These are phyloP conservation scores for Alloplasta piceator DNA, from an alignment of 2,888 invertebrate genomes.

Conservation along the genomic window DNA sequence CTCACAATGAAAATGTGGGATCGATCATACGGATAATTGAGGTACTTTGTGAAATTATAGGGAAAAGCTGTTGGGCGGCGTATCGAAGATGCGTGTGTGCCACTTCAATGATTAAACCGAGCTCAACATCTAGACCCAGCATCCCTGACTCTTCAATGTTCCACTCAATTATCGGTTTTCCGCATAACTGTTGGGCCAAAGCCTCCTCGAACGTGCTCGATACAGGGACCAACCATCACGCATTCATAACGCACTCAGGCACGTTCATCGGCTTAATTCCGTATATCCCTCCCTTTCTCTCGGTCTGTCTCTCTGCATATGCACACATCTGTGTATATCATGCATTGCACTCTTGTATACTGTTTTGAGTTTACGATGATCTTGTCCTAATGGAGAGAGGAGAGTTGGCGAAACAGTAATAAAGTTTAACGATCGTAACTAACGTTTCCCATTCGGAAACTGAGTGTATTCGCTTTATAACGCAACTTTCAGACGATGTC, in stretches of 20 bases:
- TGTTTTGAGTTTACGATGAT: constrained; percentile 60
- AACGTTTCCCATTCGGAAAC: constrained; percentile 32
- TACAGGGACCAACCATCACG: constrained; percentile 6
- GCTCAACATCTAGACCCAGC: constrained; percentile 9
- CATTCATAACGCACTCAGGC: constrained; percentile 44
- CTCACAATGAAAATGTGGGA: too few relatives aligned
- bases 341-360: constrained; percentile 5
- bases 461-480: constrained; percentile 48
- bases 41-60: too few relatives aligned
- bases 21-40: too few relatives aligned
- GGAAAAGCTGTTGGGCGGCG: neutral
- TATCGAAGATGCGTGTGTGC: constrained; percentile 25
- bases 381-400: constrained; percentile 60
- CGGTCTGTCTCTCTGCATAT: neutral
- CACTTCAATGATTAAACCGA: constrained; percentile 16
- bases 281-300: constrained; percentile 7
- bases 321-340: neutral
- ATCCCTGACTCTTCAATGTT: constrained; percentile 56
- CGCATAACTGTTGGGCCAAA: constrained; percentile 33
- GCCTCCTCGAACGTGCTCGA: constrained; percentile 13
- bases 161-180: constrained; percentile 59
- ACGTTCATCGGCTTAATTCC: constrained; percentile 37
- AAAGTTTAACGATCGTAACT: constrained; percentile 61
- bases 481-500: neutral
- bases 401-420: constrained; percentile 59